Conservation (phyloP, 2,113 vertebrate genomes). For the Xenopus laevis region DNA sequence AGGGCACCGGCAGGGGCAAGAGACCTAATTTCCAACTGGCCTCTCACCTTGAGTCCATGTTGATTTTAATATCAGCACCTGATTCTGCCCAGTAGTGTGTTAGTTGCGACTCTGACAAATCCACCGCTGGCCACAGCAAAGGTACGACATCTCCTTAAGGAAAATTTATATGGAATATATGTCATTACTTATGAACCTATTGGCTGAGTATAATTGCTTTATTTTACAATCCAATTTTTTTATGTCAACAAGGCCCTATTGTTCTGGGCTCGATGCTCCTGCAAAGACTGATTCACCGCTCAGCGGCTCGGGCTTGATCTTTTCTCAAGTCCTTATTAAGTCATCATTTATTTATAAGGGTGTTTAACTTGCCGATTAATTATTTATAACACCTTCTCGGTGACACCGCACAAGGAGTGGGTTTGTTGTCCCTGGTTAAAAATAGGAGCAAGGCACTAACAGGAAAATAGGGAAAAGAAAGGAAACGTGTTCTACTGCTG, state of each 20-base stretch:
- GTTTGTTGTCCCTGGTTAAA: neutral
- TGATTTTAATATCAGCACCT: too few species aligned
- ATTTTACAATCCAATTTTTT: neutral
- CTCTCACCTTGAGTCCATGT: too few species aligned
- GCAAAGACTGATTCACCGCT: neutral
- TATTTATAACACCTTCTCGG: conserved; percentile 12
- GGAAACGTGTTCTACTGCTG: neutral
- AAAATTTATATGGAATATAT: neutral
- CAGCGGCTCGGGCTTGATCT: conserved; percentile 32
- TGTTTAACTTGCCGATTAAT: conserved; percentile 53
- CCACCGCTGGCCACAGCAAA: too few species aligned
- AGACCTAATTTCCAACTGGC: too few species aligned
- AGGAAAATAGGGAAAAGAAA: neutral
- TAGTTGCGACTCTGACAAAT: too few species aligned
- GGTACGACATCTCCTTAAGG: neutral
- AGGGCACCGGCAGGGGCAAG: too few species aligned
- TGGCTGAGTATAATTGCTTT: neutral
- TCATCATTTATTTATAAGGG: conserved; percentile 56
- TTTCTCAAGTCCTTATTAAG: conserved; percentile 29
- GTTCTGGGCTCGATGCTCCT: neutral
- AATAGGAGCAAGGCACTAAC: neutral
- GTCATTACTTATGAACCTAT: too few species aligned
- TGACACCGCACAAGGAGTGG: neutral
- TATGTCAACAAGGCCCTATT: neutral
- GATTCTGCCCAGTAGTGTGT: too few species aligned